Conservation (phyloP, 2,888 invertebrate species). For the Eledona agricola region DNA sequence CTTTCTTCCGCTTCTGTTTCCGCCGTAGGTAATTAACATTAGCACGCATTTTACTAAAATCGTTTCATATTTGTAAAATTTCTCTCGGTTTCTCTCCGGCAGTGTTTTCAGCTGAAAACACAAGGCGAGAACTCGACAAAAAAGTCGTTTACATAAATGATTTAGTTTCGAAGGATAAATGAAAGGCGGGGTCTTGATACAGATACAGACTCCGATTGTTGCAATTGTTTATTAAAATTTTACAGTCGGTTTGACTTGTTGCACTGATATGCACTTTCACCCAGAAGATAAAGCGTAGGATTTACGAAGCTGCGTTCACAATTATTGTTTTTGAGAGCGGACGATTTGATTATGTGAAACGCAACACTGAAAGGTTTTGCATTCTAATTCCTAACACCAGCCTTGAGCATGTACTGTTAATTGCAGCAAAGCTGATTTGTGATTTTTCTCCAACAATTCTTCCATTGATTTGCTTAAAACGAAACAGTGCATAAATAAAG, state of each 20-base stretch:
- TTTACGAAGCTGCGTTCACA: background rate
- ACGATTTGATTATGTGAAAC: too few relatives aligned
- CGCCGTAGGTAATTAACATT: slow-evolving; percentile 19
- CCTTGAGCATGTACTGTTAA: slow-evolving; percentile 18
- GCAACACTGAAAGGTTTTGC: slow-evolving; percentile 23
- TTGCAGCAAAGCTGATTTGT: slow-evolving; percentile 13
- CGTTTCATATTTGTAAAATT: slow-evolving; percentile 6
- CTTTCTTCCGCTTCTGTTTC: slow-evolving; percentile 20
- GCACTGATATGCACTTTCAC: slow-evolving; percentile 19
- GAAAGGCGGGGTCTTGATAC: slow-evolving; percentile 25
- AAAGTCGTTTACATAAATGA: slow-evolving; percentile 23
- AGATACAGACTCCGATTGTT: slow-evolving; percentile 6
- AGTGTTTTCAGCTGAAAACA: slow-evolving; percentile 9
- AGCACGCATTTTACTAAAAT: slow-evolving; percentile 20
- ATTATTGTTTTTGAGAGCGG: background rate
- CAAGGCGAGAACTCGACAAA: too few relatives aligned
- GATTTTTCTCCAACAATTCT: slow-evolving; percentile 9
- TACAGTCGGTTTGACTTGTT: slow-evolving; percentile 17
- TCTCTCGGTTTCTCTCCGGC: slow-evolving; percentile 16
- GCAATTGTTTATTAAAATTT: slow-evolving; percentile 22
- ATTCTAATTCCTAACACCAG: slow-evolving; percentile 21
- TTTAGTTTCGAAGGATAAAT: slow-evolving; percentile 21
- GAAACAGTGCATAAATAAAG: slow-evolving; percentile 23
- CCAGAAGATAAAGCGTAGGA: slow-evolving; percentile 5
- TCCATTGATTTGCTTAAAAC: slow-evolving; percentile 9